Evolutionary conservation across 2,888 invertebrate species (phyloP), one percentile per base, ranked within the genome.

Genomic region (Lasioglossum pauxillum): DNA sequence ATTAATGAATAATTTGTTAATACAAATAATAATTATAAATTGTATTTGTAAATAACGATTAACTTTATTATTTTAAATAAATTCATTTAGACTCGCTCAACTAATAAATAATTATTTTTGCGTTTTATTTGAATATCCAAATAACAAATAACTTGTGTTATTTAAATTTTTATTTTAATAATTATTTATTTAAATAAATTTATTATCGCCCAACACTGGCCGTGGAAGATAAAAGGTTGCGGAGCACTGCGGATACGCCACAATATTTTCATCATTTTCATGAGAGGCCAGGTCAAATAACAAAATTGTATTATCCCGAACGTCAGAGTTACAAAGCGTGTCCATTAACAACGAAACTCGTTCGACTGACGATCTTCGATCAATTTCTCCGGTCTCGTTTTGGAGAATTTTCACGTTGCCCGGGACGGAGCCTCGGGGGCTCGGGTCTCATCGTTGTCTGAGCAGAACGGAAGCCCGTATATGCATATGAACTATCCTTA

Each of bases 401-500:
- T 31, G 72, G 38, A 82, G 44, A 73, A 75, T 79, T 87, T 87
- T 80, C 75, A 83, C 67, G 60, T 72, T 14, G 46, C 57, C 78
- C 7, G 8, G 14, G 75, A 73, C 60, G 46, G 49, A 10, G 57
- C 73, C 75, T 67, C 67, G 12, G 31, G 81, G 83, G 73, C 69
- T 46, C 38, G 57, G 64, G 27, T 75, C 53, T 57, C 76, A 74
- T 77, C 57, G 79, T 23, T 74, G 60, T 14, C 23, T 31, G 38
- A 41, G 2, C 35, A 19, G 67, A 35, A 79, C 71, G 41, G 67
- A 78, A 72, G 78, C 78, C 69, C 46, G 78, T 88, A 85, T 80
- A 88, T 78, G 86, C 86, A 86, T 90, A 86, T 67, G 80, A 90
- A 82, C 82, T 75, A 86, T 80, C 64, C 84, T 80, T 86, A 88